These are phyloP conservation scores for Nomada fucata DNA, from an alignment of 2,888 invertebrate species.

Conservation along the genomic window DNA sequence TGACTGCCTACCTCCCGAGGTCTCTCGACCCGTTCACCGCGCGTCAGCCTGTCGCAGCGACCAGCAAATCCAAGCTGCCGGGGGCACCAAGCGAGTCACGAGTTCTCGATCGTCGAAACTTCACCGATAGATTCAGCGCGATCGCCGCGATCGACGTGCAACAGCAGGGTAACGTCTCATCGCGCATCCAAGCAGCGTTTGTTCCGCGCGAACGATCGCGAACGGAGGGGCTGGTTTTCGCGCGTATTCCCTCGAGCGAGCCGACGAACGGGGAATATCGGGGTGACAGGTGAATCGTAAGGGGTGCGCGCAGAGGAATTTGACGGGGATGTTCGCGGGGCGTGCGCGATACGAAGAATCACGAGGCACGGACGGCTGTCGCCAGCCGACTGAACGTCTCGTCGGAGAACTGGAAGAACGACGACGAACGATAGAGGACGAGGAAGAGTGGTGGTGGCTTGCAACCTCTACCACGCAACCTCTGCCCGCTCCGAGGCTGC, in stretches of 20 bases:
- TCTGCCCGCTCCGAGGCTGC: slow-evolving; percentile 50
- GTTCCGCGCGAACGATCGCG: background rate
- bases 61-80: slow-evolving; percentile 35
- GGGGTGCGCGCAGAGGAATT: background rate
- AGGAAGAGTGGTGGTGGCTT: slow-evolving; percentile 60
- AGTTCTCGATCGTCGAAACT: slow-evolving; percentile 2
- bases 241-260: background rate
- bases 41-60: background rate
- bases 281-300: background rate
- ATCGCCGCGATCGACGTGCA: slow-evolving; percentile 12
- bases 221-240: background rate
- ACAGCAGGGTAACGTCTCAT: slow-evolving; percentile 19
- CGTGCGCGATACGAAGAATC: slow-evolving; percentile 50
- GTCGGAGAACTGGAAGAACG: slow-evolving; percentile 71
- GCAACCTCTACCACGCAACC: slow-evolving; percentile 67
- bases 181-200: background rate
- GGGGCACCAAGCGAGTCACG: background rate
- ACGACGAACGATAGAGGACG: slow-evolving; percentile 57
- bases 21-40: background rate
- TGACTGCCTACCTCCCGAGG: slow-evolving; percentile 31
- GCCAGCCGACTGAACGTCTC: slow-evolving; percentile 81
- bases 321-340: background rate
- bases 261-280: too few relatives aligned
- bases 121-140: slow-evolving; percentile 10
- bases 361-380: slow-evolving; percentile 79